Evolutionary conservation across 2,797 vertebrate genomes (phyloP).

Genomic region (Syngnathus acus): DNA sequence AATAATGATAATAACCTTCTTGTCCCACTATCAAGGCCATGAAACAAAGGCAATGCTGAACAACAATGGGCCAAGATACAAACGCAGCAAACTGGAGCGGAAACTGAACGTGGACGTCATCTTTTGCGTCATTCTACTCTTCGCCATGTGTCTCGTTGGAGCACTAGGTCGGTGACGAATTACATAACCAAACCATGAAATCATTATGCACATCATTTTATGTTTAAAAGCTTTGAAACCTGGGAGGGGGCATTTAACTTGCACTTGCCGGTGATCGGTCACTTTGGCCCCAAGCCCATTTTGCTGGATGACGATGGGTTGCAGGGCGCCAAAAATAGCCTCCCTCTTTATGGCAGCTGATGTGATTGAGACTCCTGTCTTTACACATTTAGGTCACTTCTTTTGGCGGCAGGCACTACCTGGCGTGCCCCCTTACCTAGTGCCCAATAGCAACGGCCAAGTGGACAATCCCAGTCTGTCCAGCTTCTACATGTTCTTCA

Average conservation of each 20-base stretch:
- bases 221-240: slow-evolving; percentile 36
- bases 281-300: slow-evolving; percentile 30
- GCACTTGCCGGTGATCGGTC: slow-evolving; percentile 8
- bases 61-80: slow-evolving; percentile 82
- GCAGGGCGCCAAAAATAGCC: slow-evolving; percentile 44
- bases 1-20: slow-evolving; percentile 14
- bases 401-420: slow-evolving; percentile 74
- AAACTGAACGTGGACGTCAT: slow-evolving; percentile 82
- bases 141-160: slow-evolving; percentile 85
- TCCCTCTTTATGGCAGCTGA: slow-evolving; percentile 21
- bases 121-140: slow-evolving; percentile 80
- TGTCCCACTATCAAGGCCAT: slow-evolving; percentile 70
- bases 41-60: slow-evolving; percentile 96
- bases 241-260: slow-evolving; percentile 27
- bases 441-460: slow-evolving; percentile 66
- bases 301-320: slow-evolving; percentile 11
- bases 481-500: slow-evolving; percentile 87
- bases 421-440: slow-evolving; percentile 73
- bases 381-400: slow-evolving; percentile 74
- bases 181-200: slow-evolving; percentile 28
- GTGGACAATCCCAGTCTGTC: slow-evolving; percentile 65
- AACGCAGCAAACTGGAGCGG: slow-evolving; percentile 88
- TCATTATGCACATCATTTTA: slow-evolving; percentile 13
- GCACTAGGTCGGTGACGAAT: slow-evolving; percentile 74
- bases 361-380: slow-evolving; percentile 52